Evolutionary conservation across 2,888 invertebrate species (phyloP).

Genomic region (Hypselothyrea guttata): DNA sequence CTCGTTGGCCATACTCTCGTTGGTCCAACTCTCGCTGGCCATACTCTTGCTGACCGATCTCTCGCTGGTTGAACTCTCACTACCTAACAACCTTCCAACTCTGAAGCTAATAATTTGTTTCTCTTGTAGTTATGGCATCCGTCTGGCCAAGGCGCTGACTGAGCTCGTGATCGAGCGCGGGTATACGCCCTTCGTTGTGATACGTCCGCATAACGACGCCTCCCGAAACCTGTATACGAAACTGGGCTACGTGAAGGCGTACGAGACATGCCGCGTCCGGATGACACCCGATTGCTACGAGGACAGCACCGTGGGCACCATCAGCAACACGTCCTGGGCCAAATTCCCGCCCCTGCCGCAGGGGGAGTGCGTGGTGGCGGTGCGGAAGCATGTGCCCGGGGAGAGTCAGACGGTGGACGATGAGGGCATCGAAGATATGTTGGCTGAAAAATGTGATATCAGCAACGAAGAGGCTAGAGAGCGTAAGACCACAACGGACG

Average conservation of each 20-base stretch:
- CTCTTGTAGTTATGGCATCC: constrained; percentile 85
- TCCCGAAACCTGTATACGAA: constrained; percentile 92
- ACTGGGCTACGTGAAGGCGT: constrained; percentile 90
- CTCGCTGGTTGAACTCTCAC: too few relatives aligned
- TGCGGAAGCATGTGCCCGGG: constrained; percentile 56
- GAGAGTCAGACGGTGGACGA: constrained; percentile 73
- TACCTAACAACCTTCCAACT: too few relatives aligned
- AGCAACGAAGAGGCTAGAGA: constrained; percentile 80
- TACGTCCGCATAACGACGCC: constrained; percentile 93
- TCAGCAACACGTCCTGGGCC: constrained; percentile 65
- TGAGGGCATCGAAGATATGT: constrained; percentile 82
- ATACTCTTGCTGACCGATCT: too few relatives aligned
- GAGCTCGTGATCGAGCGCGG: constrained; percentile 87
- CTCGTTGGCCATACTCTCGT: too few relatives aligned
- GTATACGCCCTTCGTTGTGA: constrained; percentile 93
- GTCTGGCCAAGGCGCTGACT: constrained; percentile 87
- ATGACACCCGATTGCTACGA: constrained; percentile 84
- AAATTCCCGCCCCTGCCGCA: constrained; percentile 68
- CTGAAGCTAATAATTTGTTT: too few relatives aligned
- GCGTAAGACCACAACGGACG: constrained; percentile 79
- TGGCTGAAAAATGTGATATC: constrained; percentile 82
- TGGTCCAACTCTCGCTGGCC: too few relatives aligned
- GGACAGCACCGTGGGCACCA: constrained; percentile 62
- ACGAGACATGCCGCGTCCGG: constrained; percentile 91
- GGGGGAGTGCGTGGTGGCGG: constrained; percentile 52